A percentile compares a stretch with the other conserved stretches of the same genome.
Evolutionary conservation across 2,888 invertebrate species (phyloP).

Genomic region (Chesias legatella): DNA sequence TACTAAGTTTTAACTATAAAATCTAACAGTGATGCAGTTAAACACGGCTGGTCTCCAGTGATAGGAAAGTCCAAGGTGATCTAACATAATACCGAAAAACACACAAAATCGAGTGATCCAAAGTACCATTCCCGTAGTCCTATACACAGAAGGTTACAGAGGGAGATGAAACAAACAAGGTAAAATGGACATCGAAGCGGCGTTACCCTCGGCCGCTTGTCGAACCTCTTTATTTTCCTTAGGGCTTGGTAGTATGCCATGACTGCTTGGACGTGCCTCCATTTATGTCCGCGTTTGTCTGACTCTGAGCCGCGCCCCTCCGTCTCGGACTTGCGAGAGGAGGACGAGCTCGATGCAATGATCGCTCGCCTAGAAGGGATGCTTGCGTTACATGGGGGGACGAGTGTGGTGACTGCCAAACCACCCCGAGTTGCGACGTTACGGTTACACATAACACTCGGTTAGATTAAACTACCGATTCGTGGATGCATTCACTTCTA

Average conservation of each 20-base stretch:
- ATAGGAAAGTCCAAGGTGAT: constrained; percentile 66
- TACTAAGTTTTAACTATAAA: constrained; percentile 40
- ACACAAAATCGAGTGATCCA: constrained; percentile 68
- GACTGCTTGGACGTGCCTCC: constrained; percentile 92
- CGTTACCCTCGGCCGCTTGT: constrained; percentile 31
- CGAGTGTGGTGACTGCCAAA: constrained; percentile 48
- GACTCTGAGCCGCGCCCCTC: constrained; percentile 64
- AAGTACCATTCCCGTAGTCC: constrained; percentile 73
- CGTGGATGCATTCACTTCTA: constrained; percentile 11
- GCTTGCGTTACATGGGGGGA: constrained; percentile 57
- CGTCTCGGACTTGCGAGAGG: constrained; percentile 69
- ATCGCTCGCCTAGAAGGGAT: constrained; percentile 76
- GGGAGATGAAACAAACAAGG: constrained; percentile 67
- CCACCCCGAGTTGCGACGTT: constrained; percentile 42
- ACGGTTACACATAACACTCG: constrained; percentile 26
- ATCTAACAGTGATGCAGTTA: constrained; percentile 44
- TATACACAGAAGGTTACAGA: constrained; percentile 72
- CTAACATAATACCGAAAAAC: constrained; percentile 71
- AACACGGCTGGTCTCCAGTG: constrained; percentile 58
- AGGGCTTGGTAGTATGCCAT: constrained; percentile 94
- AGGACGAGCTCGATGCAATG: constrained; percentile 74
- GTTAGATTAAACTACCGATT: constrained; percentile 3
- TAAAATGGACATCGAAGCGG: constrained; percentile 65
- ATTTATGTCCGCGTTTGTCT: constrained; percentile 84
- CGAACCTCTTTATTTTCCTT: constrained; percentile 94